Conservation (phyloP, 2,888 invertebrate species). For the Prenolepis imparis region DNA sequence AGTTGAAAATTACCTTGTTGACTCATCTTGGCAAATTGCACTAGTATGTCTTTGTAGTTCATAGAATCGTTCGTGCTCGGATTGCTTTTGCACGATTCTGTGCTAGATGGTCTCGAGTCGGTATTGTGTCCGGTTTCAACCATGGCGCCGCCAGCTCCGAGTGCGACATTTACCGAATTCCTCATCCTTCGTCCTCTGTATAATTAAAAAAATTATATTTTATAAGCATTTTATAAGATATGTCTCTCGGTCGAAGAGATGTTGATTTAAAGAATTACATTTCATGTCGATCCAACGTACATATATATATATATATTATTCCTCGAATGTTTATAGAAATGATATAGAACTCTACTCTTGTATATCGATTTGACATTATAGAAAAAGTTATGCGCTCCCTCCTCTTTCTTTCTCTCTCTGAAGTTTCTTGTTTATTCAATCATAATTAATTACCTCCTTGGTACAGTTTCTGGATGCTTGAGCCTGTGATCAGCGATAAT, state of each 20-base stretch:
- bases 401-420: not conserved
- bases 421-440: not conserved
- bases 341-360: not conserved
- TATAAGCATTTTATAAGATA: not conserved
- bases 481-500: conserved; percentile 94
- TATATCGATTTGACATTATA: not conserved
- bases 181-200: conserved; percentile 84
- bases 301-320: not conserved
- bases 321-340: not conserved
- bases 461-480: conserved; percentile 91
- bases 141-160: conserved; percentile 84
- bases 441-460: conserved; percentile 87
- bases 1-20: conserved; percentile 82
- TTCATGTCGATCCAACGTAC: not conserved
- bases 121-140: conserved; percentile 84
- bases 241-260: not conserved
- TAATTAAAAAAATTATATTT: conserved; percentile 15
- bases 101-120: conserved; percentile 87
- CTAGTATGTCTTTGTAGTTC: conserved; percentile 92
- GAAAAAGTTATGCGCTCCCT: not conserved
- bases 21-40: conserved; percentile 91
- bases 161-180: conserved; percentile 84
- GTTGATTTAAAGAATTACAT: not conserved
- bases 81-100: conserved; percentile 87
- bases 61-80: conserved; percentile 85